Evolutionary conservation across 2,113 vertebrate genomes (phyloP).

Genomic region (Eptatretus burgeri): DNA sequence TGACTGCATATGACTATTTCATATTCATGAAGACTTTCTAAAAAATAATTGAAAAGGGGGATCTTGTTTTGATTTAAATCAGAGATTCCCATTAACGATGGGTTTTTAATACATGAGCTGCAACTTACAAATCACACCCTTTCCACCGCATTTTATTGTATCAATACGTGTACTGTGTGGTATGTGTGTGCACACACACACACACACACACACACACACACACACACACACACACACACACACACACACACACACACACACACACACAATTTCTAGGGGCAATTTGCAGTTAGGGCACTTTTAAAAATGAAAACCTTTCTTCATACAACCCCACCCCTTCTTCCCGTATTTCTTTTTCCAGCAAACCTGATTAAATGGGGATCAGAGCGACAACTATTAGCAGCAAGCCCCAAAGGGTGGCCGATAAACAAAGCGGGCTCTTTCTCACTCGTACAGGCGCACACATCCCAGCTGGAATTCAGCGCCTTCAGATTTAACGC

Average conservation of each 20-base stretch:
- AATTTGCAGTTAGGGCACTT: neutral
- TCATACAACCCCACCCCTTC: neutral
- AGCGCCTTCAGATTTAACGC: slow-evolving; percentile 5
- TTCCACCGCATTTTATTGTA: too few relatives aligned
- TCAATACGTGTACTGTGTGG: too few relatives aligned
- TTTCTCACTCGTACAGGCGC: neutral
- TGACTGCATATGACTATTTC: neutral
- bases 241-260: neutral
- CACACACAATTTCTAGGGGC: neutral
- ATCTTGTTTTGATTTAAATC: too few relatives aligned
- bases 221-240: neutral
- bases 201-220: neutral
- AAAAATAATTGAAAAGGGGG: too few relatives aligned
- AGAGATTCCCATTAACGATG: too few relatives aligned
- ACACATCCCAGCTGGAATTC: slow-evolving; percentile 5
- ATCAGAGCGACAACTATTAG: slow-evolving; percentile 2
- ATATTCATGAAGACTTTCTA: too few relatives aligned
- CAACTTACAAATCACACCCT: too few relatives aligned
- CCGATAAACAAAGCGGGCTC: slow-evolving; percentile 2
- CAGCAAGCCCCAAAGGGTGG: slow-evolving; percentile 2
- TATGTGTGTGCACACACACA: neutral
- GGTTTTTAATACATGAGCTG: too few relatives aligned
- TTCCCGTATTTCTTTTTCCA: neutral
- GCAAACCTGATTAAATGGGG: slow-evolving; percentile 6
- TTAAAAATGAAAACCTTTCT: neutral